Percentiles rank a stretch among this genome's conserved stretches.
These are phyloP conservation scores for Deroplatys truncata DNA, from an alignment of 2,888 invertebrate species.

Conservation along the genomic window DNA sequence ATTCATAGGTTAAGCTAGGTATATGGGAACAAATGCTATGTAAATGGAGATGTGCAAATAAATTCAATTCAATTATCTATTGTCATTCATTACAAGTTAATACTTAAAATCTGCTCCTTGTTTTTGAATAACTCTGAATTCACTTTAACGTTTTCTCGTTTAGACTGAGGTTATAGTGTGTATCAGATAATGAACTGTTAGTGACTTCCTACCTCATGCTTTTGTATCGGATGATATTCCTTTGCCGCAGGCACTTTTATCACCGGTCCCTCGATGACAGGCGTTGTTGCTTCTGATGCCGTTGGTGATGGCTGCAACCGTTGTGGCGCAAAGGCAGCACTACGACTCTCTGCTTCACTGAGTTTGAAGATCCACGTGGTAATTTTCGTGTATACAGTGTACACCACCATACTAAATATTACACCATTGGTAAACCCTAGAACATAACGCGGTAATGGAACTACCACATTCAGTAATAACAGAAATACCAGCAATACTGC, in stretches of 20 bases:
- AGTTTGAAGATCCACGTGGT: background rate
- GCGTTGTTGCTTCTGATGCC: too few species aligned
- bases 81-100: too few species aligned
- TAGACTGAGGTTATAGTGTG: too few species aligned
- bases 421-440: conserved; percentile 17
- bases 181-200: too few species aligned
- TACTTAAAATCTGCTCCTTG: too few species aligned
- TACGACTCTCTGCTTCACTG: background rate
- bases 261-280: background rate
- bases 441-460: conserved; percentile 8
- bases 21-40: too few species aligned
- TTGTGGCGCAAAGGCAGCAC: background rate
- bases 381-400: background rate
- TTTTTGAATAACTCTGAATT: too few species aligned
- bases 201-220: conserved; percentile 30
- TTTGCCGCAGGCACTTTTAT: conserved; percentile 28
- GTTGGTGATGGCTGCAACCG: too few species aligned
- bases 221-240: conserved; percentile 29
- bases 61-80: too few species aligned
- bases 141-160: too few species aligned
- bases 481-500: background rate
- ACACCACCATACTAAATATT: background rate
- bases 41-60: too few species aligned
- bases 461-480: background rate
- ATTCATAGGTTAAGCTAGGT: too few species aligned